Conservation (phyloP, 2,797 vertebrate genomes). For the Peromyscus melanophrys region DNA sequence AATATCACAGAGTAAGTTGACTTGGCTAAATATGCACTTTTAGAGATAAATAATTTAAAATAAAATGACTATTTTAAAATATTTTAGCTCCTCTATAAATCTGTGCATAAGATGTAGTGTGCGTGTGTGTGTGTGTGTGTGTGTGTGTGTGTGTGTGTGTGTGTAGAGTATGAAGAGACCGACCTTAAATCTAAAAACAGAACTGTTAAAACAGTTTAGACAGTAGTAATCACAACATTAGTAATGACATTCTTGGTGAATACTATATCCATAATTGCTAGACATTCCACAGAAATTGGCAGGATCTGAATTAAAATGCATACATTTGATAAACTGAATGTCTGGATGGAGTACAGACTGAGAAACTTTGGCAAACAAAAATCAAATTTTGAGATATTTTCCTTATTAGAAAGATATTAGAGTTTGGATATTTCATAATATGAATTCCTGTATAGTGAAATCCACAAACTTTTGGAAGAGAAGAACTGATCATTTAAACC, state of each 20-base stretch:
- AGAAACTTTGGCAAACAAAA: neutral
- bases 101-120: neutral
- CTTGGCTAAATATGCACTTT: constrained; percentile 12
- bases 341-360: neutral
- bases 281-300: constrained; percentile 3
- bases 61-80: constrained; percentile 4
- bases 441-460: neutral
- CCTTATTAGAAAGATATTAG: neutral
- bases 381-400: neutral
- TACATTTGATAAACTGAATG: neutral
- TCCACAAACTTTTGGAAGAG: neutral
- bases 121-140: neutral
- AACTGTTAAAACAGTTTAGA: neutral
- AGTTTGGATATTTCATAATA: neutral
- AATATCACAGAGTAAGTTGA: neutral
- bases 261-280: constrained; percentile 23
- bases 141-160: neutral
- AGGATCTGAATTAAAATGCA: constrained; percentile 41
- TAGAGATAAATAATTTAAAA: constrained; percentile 33
- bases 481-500: constrained; percentile 9
- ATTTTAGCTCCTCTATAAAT: neutral
- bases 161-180: neutral
- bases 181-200: neutral
- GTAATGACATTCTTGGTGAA: neutral
- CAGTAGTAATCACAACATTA: neutral